Base-by-base conservation (phyloP, 2,113 vertebrate species). In the Urocitellus parryii region DNA sequence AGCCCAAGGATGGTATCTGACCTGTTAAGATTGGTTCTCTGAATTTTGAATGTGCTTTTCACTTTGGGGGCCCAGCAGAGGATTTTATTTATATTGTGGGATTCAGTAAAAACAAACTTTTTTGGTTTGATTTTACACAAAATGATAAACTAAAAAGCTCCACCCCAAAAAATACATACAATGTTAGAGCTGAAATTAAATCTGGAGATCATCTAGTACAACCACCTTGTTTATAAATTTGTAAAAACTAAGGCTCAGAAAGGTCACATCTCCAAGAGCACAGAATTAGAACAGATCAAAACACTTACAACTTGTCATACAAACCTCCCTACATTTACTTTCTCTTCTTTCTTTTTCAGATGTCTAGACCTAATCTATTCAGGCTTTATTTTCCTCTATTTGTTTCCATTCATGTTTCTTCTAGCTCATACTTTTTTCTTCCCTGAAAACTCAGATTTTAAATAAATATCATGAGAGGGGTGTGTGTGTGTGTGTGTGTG, bases 341-440 rank as follows among this genome's bases (percentile, higher is more conserved):
- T 91, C 29, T 89, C 63, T 72, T 76, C 16, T 61, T 72, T 93
- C 5, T 83, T 32, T 73, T n/a, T 42, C 37, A 78, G 22, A 70
- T 34, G 45, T 92, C 42, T 67, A 91, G 67, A 25, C 78, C 63
- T 76, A 0, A 95, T 97, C 74, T 85, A 13, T 58, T 94, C 42
- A 37, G n/a, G 34, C 67, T 96, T 97, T 61, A 53, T 80, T 96
- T 87, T 95, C 61, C 45, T 94, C 65, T 88, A 48, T 63, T 81
- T 86, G 86, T 79, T 74, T 79, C 34, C 11, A 58, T 74, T 88
- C 45, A 4, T 89, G 58, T 82, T 76, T 78, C n/a, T 74, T 95
- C 12, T 61, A 80, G 17, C 79, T 74, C 32, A 27, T 90, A 20
- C 24, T 14, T 77, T 91, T 80, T 84, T 65, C 42, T 92, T 87